A percentile compares a stretch with the other conserved stretches of the same genome.
phyloP scores from a whole-genome alignment of 2,888 invertebrate species.

The Cenopis cana region DNA sequence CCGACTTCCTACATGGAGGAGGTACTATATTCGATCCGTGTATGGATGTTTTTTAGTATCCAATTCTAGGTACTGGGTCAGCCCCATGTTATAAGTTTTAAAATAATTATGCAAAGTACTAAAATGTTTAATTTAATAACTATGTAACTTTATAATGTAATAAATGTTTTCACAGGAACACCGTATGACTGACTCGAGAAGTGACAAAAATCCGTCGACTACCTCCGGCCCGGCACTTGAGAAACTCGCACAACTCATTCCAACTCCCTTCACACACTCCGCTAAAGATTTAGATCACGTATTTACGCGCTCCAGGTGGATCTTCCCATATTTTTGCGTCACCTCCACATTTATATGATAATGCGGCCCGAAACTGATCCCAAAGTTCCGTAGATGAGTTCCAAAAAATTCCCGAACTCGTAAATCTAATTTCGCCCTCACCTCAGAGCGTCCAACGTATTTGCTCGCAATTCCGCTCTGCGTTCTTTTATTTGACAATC shows the following conservation, averaged over 20 bases:
- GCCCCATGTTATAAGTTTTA: too few relatives aligned
- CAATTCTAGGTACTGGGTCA: too few relatives aligned
- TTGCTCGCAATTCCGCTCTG: slow-evolving; percentile 60
- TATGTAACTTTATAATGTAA: too few relatives aligned
- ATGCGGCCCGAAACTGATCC: slow-evolving; percentile 69
- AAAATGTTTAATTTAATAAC: too few relatives aligned
- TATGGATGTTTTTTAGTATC: too few relatives aligned
- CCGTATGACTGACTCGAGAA: not conserved
- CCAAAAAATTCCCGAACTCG: slow-evolving; percentile 78
- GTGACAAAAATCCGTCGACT: not conserved
- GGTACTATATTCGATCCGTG: too few relatives aligned
- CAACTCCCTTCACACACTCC: slow-evolving; percentile 18
- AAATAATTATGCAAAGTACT: too few relatives aligned
- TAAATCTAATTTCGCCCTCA: slow-evolving; percentile 80
- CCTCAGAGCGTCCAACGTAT: slow-evolving; percentile 60
- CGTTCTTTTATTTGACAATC: slow-evolving; percentile 50
- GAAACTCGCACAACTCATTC: slow-evolving; percentile 17
- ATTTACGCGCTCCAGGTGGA: slow-evolving; percentile 45
- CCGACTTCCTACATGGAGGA: too few relatives aligned
- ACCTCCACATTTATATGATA: slow-evolving; percentile 66
- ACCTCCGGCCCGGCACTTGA: not conserved
- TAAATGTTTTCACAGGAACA: too few relatives aligned
- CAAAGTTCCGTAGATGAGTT: slow-evolving; percentile 70
- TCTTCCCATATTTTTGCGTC: slow-evolving; percentile 78
- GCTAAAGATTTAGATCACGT: slow-evolving; percentile 43